Evolutionary conservation across 2,888 invertebrate genomes (phyloP), one percentile per base, ranked within the genome.

Genomic region (Horisme vitalbata): DNA sequence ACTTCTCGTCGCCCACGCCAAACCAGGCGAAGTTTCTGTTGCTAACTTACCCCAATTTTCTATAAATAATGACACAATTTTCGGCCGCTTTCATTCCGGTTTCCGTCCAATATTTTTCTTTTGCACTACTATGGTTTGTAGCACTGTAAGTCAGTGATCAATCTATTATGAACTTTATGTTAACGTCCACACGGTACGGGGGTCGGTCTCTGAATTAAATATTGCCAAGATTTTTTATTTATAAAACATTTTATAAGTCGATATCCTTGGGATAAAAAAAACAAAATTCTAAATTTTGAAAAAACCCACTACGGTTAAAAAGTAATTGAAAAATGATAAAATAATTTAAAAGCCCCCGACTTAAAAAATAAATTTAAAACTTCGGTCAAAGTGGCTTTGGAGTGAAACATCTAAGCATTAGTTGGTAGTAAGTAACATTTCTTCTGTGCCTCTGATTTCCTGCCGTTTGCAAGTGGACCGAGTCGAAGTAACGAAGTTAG

Each of bases 11-110:
- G 30, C 26, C 23, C 9, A 26, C 26, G 28, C 12, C 32, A 38
- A 50, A 50, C 37, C 43, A 28, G 36, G 13, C 27, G 26, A 26
- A 57, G 37, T 51, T 58, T 48, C 46, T 45, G 51, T 37, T 37
- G 41, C 51, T 33, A 51, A 52, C 53, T 47, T 50, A 45, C 39
- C 52, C 53, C 53, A 52, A 58, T 55, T 52, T 53, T 52, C 49
- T 55, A 44, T 57, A 57, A 55, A 51, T 55, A 55, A 55, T 54
- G 45, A 44, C 51, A 35, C 55, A 52, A 52, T 54, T 55, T 55
- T 53, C 45, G 41, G 41, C 49, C 41, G 36, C 46, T 49, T 55
- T 55, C 46, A 45, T 55, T 45, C 41, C 24, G 24, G 51, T 49
- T 52, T 41, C 38, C 45, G 20, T 30, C 45, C 41, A 32, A 51